Conservation (phyloP, 2,113 vertebrate genomes). For the Micronisus gabar region DNA sequence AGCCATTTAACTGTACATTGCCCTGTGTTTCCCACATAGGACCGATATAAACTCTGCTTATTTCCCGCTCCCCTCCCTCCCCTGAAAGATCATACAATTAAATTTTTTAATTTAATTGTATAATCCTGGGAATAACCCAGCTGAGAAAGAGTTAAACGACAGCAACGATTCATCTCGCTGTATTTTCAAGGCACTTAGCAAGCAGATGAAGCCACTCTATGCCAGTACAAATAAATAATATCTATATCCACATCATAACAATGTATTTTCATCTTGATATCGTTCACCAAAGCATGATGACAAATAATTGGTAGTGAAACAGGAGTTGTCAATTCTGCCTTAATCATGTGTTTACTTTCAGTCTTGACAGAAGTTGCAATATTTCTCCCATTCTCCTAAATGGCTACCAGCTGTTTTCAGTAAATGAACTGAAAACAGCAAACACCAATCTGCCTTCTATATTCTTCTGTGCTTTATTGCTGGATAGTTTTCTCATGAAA, state of each 20-base stretch:
- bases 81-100: not conserved
- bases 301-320: not conserved
- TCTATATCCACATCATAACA: not conserved
- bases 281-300: not conserved
- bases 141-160: not conserved
- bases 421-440: not conserved
- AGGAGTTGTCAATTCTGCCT: slow-evolving; percentile 26
- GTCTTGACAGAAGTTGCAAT: not conserved
- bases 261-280: not conserved
- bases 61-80: too few relatives aligned
- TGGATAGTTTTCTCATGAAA: not conserved
- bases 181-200: not conserved
- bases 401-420: slow-evolving; percentile 29
- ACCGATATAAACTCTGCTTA: not conserved
- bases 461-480: not conserved
- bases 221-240: not conserved
- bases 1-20: not conserved
- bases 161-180: not conserved
- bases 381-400: not conserved
- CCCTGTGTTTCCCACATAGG: not conserved
- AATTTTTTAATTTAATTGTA: not conserved
- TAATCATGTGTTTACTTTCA: slow-evolving; percentile 1
- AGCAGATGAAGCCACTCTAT: not conserved
- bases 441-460: not conserved
- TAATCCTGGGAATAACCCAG: not conserved